Conservation (phyloP, 2,113 vertebrate genomes). For the Lamprologus ornatipinnis region DNA sequence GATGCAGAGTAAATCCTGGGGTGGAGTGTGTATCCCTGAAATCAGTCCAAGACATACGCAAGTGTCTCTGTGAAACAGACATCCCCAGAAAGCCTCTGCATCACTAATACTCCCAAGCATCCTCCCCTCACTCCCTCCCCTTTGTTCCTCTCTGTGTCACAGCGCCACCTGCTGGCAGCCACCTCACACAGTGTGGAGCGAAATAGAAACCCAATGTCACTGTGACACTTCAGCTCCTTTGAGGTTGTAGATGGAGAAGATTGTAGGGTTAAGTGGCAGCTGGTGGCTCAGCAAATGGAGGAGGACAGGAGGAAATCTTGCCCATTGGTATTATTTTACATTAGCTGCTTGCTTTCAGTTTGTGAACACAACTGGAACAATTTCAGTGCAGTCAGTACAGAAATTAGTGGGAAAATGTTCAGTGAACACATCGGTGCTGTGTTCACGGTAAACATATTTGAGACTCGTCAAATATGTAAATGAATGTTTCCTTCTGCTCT, state of each 20-base stretch:
- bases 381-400: neutral
- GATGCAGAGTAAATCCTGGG: neutral
- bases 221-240: neutral
- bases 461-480: neutral
- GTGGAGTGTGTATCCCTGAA: neutral
- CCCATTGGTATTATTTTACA: neutral
- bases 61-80: neutral
- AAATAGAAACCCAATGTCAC: neutral
- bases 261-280: neutral
- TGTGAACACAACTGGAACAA: neutral
- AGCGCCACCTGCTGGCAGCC: neutral
- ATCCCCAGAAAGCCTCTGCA: neutral
- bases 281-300: neutral
- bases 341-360: neutral
- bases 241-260: neutral
- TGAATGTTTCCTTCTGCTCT: neutral
- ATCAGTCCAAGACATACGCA: neutral
- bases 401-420: neutral
- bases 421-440: neutral
- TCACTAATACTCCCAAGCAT: slow-evolving; percentile 1
- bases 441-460: neutral
- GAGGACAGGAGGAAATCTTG: neutral
- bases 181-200: neutral
- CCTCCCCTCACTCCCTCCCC: neutral
- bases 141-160: neutral